phyloP scores from a whole-genome alignment of 1,140 invertebrate species.

The Bursaphelenchus mucronatus region DNA sequence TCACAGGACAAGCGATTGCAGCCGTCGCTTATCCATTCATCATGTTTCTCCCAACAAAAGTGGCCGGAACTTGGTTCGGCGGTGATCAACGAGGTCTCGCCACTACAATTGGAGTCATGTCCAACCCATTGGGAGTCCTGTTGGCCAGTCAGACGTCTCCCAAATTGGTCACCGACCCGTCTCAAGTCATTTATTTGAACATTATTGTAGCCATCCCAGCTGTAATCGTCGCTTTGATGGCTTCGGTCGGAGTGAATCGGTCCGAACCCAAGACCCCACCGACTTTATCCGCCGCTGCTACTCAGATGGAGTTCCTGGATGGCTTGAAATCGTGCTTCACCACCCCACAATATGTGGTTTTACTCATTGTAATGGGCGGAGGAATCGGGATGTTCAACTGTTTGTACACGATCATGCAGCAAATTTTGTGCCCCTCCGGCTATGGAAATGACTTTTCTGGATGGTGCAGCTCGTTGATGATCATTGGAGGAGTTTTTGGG shows the following conservation, averaged over 20 bases:
- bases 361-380: conserved; percentile 56
- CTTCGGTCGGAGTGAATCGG: conserved; percentile 49
- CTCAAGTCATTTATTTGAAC: conserved; percentile 51
- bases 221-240: conserved; percentile 44
- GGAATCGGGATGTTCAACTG: conserved; percentile 61
- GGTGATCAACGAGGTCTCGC: conserved; percentile 56
- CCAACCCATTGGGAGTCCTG: conserved; percentile 57
- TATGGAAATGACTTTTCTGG: conserved; percentile 54
- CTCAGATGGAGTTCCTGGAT: conserved; percentile 51
- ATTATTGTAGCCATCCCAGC: conserved; percentile 47
- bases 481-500: conserved; percentile 57
- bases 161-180: conserved; percentile 40
- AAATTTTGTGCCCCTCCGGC: conserved; percentile 55
- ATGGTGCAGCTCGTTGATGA: conserved; percentile 54
- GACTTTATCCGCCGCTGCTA: conserved; percentile 46
- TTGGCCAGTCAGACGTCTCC: conserved; percentile 56
- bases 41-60: conserved; percentile 60
- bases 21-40: conserved; percentile 60
- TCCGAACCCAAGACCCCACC: conserved; percentile 59
- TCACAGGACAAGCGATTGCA: conserved; percentile 58
- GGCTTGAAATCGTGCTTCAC: conserved; percentile 53
- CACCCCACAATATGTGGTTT: conserved; percentile 50
- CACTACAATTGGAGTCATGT: conserved; percentile 59
- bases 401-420: conserved; percentile 59
- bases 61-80: conserved; percentile 59